phyloP scores from a whole-genome alignment of 2,888 invertebrate genomes.

The Tetheella fluctuosa region DNA sequence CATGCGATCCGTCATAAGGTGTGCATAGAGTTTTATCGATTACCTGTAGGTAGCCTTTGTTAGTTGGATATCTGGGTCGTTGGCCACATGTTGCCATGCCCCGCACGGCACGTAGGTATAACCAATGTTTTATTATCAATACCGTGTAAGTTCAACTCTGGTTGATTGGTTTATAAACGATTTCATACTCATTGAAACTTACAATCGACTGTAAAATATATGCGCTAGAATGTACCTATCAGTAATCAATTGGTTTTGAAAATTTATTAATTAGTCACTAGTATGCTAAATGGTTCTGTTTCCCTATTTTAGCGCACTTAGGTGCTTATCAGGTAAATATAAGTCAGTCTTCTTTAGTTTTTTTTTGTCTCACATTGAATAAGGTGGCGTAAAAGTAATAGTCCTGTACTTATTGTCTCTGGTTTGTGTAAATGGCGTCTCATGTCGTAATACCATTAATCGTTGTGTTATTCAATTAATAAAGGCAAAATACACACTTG shows the following conservation, averaged over 20 bases:
- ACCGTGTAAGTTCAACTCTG: constrained; percentile 41
- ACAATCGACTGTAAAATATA: constrained; percentile 21
- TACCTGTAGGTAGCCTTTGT: constrained; percentile 28
- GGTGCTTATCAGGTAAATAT: constrained; percentile 80
- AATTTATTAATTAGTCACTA: constrained; percentile 15
- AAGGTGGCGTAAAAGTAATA: too few relatives aligned
- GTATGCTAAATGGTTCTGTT: constrained; percentile 58
- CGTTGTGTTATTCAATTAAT: too few relatives aligned
- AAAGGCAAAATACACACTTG: too few relatives aligned
- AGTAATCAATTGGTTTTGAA: constrained; percentile 16
- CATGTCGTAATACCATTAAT: too few relatives aligned
- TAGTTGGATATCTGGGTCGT: constrained; percentile 39
- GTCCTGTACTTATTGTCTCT: too few relatives aligned
- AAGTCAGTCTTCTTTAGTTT: constrained; percentile 37
- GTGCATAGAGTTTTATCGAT: constrained; percentile 64
- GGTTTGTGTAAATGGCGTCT: too few relatives aligned
- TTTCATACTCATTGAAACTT: constrained; percentile 44
- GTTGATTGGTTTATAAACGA: constrained; percentile 34
- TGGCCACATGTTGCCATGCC: constrained; percentile 29
- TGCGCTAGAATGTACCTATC: constrained; percentile 9
- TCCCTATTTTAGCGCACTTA: constrained; percentile 81
- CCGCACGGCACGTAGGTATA: constrained; percentile 15
- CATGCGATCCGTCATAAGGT: constrained; percentile 88
- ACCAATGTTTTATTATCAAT: constrained; percentile 44
- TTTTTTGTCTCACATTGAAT: constrained; percentile 1